Conservation (phyloP, 2,888 invertebrate genomes). For the Crematogaster levior region DNA sequence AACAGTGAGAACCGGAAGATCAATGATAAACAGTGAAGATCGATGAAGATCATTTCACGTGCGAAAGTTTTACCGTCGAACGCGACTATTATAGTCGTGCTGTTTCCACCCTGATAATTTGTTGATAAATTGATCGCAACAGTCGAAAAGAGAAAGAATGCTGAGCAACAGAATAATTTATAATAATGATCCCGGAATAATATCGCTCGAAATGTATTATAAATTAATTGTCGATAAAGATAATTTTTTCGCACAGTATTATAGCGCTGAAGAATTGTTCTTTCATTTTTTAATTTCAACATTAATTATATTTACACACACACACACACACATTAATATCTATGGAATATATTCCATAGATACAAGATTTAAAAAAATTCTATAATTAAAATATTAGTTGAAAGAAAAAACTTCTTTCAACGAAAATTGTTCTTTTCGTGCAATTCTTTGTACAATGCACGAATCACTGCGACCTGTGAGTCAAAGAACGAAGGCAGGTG, state of each 20-base stretch:
- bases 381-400: not conserved
- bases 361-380: too few species aligned
- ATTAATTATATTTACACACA: too few species aligned
- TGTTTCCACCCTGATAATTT: not conserved
- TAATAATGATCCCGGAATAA: not conserved
- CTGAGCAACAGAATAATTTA: not conserved
- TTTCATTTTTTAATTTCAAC: not conserved
- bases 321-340: too few species aligned
- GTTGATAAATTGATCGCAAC: too few species aligned
- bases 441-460: not conserved
- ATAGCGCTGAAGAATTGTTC: not conserved
- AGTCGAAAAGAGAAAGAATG: not conserved
- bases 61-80: conserved; percentile 19
- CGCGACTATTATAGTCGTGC: not conserved
- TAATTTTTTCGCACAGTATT: not conserved
- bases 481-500: conserved; percentile 36
- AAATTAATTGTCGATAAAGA: not conserved
- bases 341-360: too few species aligned
- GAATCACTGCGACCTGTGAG: conserved; percentile 54
- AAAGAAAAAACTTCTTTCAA: not conserved
- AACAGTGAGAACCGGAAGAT: conserved; percentile 41
- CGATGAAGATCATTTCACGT: not conserved
- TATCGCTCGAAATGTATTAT: not conserved
- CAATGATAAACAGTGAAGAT: conserved; percentile 17
- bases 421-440: not conserved